phyloP scores from a whole-genome alignment of 2,113 vertebrate genomes.

The Podarcis muralis region DNA sequence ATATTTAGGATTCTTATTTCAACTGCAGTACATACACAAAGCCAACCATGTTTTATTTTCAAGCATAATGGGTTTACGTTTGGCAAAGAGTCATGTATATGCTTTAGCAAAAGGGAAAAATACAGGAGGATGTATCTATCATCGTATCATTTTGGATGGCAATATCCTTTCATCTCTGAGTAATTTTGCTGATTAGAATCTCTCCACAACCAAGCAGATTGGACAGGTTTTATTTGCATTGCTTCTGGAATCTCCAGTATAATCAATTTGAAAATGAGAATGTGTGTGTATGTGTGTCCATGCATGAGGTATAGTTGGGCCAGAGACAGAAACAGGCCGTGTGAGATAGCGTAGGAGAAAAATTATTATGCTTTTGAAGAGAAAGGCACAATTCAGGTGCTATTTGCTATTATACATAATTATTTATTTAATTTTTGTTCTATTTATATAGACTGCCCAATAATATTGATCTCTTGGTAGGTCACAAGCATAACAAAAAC shows the following conservation, averaged over 20 bases:
- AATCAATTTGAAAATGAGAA: slow-evolving; percentile 11
- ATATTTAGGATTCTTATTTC: not conserved
- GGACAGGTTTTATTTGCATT: not conserved
- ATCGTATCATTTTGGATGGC: slow-evolving; percentile 2
- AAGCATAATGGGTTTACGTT: not conserved
- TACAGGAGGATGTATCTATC: not conserved
- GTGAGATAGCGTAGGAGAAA: not conserved
- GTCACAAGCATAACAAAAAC: not conserved
- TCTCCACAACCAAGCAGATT: not conserved
- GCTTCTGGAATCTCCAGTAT: slow-evolving; percentile 2
- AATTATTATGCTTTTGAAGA: not conserved
- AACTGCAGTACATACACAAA: not conserved
- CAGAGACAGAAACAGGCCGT: not conserved
- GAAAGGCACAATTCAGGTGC: not conserved
- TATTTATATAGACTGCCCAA: no score
- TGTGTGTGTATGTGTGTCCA: not conserved
- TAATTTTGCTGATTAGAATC: slow-evolving; percentile 20
- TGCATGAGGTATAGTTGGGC: not conserved
- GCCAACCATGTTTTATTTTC: not conserved
- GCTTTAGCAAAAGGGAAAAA: not conserved
- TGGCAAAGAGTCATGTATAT: not conserved
- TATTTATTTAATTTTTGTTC: no score
- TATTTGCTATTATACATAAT: not conserved
- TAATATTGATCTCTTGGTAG: not conserved
- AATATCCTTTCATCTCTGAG: slow-evolving; percentile 27